A percentile compares a stretch with the other conserved stretches of the same genome.
These are phyloP conservation scores for Oryctes rhinoceros DNA, from an alignment of 1,140 invertebrate genomes.

Conservation along the genomic window DNA sequence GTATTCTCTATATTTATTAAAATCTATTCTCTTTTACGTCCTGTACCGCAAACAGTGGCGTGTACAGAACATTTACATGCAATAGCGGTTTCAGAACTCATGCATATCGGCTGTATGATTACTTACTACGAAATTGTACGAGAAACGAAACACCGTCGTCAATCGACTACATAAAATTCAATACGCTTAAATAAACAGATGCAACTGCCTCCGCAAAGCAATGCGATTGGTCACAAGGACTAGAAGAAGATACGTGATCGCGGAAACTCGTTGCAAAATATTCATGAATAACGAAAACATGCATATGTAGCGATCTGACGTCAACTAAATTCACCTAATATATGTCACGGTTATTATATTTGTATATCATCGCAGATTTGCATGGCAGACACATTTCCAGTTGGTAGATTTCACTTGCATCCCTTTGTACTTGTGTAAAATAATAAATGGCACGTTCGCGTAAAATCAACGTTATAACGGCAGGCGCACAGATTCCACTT, in stretches of 20 bases:
- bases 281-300: constrained; percentile 22
- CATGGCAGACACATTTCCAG: constrained; percentile 38
- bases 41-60: neutral
- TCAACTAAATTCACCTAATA: constrained; percentile 29
- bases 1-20: constrained; percentile 5
- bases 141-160: neutral
- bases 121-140: neutral
- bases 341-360: constrained; percentile 23
- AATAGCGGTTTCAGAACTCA: neutral
- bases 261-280: constrained; percentile 11
- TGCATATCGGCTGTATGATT: neutral
- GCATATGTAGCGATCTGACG: constrained; percentile 14
- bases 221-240: neutral
- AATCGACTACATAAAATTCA: constrained; percentile 14
- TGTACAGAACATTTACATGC: constrained; percentile 10
- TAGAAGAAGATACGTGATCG: neutral
- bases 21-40: constrained; percentile 13
- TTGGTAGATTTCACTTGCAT: constrained; percentile 39
- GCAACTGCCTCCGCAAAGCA: neutral
- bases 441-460: constrained; percentile 34
- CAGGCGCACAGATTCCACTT: neutral
- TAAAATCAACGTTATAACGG: constrained; percentile 18
- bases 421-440: constrained; percentile 28
- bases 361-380: constrained; percentile 37
- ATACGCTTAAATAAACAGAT: constrained; percentile 3